Conservation (phyloP, 2,797 vertebrate genomes). For the Xenopus petersii region DNA sequence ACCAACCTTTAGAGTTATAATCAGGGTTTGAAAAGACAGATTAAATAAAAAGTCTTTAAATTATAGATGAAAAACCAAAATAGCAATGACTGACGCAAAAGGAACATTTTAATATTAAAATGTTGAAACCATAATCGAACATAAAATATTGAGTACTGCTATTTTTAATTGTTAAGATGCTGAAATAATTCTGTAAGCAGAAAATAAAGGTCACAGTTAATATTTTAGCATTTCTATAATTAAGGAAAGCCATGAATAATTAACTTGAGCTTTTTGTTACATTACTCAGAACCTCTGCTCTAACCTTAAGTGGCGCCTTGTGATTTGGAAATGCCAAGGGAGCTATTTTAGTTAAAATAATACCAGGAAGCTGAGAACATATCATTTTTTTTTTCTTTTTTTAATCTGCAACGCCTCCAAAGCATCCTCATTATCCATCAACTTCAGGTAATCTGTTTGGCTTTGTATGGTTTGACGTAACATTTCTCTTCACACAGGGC, state of each 20-base stretch:
- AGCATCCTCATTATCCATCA: conserved; percentile 31
- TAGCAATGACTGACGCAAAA: background rate
- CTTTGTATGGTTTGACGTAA: conserved; percentile 20
- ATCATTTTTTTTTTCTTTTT: background rate
- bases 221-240: conserved; percentile 49
- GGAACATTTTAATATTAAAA: conserved; percentile 1
- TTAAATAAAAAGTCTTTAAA: background rate
- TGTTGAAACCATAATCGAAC: conserved; percentile 16
- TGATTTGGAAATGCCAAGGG: conserved; percentile 29
- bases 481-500: conserved; percentile 19
- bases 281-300: conserved; percentile 32
- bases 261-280: conserved; percentile 40
- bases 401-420: conserved; percentile 27
- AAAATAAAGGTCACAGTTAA: conserved; percentile 44
- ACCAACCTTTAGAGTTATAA: no score
- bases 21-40: no score
- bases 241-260: conserved; percentile 39
- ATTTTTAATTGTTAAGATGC: conserved; percentile 37
- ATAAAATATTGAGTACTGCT: conserved; percentile 41
- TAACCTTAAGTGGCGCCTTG: conserved; percentile 29
- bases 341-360: conserved; percentile 28
- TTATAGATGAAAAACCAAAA: background rate
- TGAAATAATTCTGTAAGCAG: conserved; percentile 40
- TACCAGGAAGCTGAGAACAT: conserved; percentile 9
- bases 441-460: conserved; percentile 23